Conservation (phyloP, 2,113 vertebrate species). For the Pteropus alecto region DNA sequence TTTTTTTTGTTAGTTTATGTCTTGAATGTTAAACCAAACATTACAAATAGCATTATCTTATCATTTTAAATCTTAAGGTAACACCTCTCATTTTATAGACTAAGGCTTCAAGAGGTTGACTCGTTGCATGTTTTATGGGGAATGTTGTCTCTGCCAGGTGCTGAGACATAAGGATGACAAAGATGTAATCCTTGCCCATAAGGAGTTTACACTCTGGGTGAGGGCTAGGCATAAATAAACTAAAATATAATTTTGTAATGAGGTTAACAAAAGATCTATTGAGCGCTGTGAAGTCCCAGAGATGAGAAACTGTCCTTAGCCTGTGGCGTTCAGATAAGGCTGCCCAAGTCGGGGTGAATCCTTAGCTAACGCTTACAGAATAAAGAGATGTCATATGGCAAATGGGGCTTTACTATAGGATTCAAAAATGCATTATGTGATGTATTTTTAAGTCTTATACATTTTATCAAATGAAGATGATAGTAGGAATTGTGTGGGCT, state of each 20-base stretch:
- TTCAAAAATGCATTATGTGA: neutral
- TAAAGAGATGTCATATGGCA: neutral
- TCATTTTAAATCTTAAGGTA: neutral
- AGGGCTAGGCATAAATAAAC: neutral
- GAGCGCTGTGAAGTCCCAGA: neutral
- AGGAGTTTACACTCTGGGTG: neutral
- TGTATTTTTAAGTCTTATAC: neutral
- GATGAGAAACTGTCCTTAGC: neutral
- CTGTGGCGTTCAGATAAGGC: neutral
- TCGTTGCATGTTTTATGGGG: neutral
- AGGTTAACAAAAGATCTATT: neutral
- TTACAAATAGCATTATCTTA: neutral
- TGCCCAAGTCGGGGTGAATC: neutral
- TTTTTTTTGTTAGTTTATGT: neutral
- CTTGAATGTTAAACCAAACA: constrained; percentile 3
- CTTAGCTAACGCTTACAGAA: neutral
- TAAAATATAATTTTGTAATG: neutral
- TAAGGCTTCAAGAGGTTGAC: neutral
- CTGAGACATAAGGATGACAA: neutral
- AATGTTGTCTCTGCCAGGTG: neutral
- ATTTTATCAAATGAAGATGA: neutral
- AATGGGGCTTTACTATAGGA: neutral
- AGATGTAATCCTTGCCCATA: neutral
- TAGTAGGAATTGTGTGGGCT: neutral
- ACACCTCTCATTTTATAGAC: neutral